Conservation (phyloP, 2,113 vertebrate genomes). For the Holacanthus passer region DNA sequence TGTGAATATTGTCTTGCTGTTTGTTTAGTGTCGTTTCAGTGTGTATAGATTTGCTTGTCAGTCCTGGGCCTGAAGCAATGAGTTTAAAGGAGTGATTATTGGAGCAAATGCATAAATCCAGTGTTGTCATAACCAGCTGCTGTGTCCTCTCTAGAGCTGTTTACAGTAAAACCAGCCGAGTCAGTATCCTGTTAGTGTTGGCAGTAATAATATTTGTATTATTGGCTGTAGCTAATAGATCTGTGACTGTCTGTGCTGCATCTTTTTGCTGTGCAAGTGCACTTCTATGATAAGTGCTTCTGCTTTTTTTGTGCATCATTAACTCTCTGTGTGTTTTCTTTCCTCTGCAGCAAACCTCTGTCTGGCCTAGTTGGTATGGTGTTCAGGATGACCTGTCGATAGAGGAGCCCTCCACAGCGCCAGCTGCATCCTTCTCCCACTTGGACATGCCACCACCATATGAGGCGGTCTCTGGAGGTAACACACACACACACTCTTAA, state of each 20-base stretch:
- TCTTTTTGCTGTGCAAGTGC: background rate
- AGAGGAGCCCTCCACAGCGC: slow-evolving; percentile 84
- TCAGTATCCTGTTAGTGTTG: background rate
- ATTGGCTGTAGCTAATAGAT: background rate
- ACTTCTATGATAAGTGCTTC: background rate
- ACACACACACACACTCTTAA: background rate
- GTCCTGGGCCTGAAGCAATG: background rate
- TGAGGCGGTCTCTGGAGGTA: slow-evolving; percentile 86
- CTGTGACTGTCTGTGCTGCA: background rate
- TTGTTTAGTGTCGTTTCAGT: background rate
- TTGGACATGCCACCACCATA: slow-evolving; percentile 89
- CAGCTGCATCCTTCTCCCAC: slow-evolving; percentile 85
- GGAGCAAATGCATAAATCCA: slow-evolving; percentile 9
- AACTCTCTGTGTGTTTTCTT: slow-evolving; percentile 31
- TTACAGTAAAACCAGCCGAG: slow-evolving; percentile 29
- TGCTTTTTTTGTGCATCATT: slow-evolving; percentile 21
- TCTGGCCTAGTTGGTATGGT: slow-evolving; percentile 88
- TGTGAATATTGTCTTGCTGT: slow-evolving; percentile 2
- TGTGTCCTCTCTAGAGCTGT: background rate
- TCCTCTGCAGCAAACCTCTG: slow-evolving; percentile 80
- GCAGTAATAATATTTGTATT: background rate
- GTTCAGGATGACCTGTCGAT: slow-evolving; percentile 86
- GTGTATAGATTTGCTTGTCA: background rate
- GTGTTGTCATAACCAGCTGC: slow-evolving; percentile 18
- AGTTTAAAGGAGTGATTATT: background rate